These are phyloP conservation scores for Stichopus horrens DNA, from an alignment of 53 echinoderm and acorn worm genomes.

Conservation along the genomic window DNA sequence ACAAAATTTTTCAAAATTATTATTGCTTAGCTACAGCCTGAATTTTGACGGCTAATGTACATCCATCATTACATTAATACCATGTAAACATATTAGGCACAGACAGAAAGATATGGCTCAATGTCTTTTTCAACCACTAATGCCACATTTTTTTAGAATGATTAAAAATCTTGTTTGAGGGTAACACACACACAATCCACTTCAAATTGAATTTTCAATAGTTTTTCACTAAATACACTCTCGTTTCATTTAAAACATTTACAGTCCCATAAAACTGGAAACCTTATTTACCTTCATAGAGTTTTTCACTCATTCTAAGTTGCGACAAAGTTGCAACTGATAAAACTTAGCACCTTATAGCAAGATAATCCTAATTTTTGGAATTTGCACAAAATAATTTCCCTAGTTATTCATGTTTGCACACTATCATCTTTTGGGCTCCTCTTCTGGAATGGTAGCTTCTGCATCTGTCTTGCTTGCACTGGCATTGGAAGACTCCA, in stretches of 20 bases:
- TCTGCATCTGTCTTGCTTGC: neutral
- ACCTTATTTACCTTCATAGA: neutral
- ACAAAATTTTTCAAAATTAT: neutral
- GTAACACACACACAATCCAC: slow-evolving; percentile 2
- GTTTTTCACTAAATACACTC: neutral
- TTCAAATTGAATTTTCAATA: neutral
- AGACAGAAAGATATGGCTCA: neutral
- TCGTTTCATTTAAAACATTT: slow-evolving; percentile 2
- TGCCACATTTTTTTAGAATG: neutral
- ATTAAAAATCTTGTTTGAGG: neutral
- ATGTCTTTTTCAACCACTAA: neutral
- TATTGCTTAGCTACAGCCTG: slow-evolving; percentile 11
- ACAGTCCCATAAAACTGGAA: slow-evolving; percentile 14
- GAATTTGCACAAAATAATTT: slow-evolving; percentile 29
- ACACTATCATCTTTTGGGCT: slow-evolving; percentile 27
- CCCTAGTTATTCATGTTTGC: slow-evolving; percentile 10
- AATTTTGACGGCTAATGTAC: neutral
- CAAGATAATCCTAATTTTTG: slow-evolving; percentile 14
- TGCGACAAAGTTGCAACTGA: slow-evolving; percentile 7
- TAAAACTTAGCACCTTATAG: neutral
- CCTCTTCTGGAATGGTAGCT: slow-evolving; percentile 41
- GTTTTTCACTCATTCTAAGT: neutral
- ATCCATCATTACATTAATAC: neutral
- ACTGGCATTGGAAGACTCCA: neutral
- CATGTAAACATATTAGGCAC: slow-evolving; percentile 14